Evolutionary conservation across 2,113 vertebrate species (phyloP).

Genomic region (Numida meleagris): DNA sequence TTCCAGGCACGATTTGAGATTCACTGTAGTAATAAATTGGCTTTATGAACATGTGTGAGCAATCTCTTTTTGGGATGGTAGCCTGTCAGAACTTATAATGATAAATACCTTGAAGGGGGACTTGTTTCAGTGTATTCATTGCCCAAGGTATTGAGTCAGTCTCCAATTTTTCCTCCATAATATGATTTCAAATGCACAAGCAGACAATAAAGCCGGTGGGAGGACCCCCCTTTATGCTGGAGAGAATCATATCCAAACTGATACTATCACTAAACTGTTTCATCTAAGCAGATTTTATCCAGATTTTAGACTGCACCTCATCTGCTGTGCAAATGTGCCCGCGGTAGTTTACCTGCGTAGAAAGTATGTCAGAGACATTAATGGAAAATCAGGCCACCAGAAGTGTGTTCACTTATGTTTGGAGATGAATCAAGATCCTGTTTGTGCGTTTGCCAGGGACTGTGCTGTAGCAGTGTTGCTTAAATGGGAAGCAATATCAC

Average conservation of each 20-base stretch:
- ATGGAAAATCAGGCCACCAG: background rate
- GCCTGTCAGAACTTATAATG: background rate
- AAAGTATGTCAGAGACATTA: background rate
- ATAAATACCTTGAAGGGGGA: background rate
- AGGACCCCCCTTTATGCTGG: background rate
- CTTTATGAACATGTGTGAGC: background rate
- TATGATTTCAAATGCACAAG: background rate
- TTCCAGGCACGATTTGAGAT: background rate
- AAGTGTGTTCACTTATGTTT: background rate
- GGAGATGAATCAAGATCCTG: background rate
- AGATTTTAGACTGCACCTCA: background rate
- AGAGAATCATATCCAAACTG: background rate
- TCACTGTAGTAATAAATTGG: background rate
- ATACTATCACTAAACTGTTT: background rate
- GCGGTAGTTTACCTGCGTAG: background rate
- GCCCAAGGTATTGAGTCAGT: background rate
- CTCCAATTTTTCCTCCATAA: background rate
- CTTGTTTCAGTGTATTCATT: background rate
- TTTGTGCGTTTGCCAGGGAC: background rate
- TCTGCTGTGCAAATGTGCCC: background rate
- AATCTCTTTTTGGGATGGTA: background rate
- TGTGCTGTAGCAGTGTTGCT: background rate
- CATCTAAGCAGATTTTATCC: background rate
- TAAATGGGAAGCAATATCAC: background rate
- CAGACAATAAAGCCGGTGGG: background rate